phyloP scores from a whole-genome alignment of 2,797 vertebrate species.

The Sitta carolinensis region DNA sequence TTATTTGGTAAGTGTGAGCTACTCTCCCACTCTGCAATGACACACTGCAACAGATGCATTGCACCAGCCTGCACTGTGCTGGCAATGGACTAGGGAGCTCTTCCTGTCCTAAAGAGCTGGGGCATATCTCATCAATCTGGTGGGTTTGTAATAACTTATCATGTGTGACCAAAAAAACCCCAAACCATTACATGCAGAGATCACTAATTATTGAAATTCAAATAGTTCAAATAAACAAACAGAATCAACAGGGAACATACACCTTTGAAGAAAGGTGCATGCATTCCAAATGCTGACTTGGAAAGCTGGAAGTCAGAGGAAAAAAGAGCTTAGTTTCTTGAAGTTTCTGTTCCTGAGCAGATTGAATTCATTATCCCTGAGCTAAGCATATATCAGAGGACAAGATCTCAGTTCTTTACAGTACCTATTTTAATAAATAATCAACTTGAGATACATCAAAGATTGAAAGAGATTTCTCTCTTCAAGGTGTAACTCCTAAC shows the following conservation, averaged over 20 bases:
- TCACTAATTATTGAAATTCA: not conserved
- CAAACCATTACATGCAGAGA: not conserved
- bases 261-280: not conserved
- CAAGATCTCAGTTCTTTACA: not conserved
- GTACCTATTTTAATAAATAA: not conserved
- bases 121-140: not conserved
- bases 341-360: not conserved
- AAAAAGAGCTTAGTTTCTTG: not conserved
- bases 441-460: not conserved
- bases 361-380: not conserved
- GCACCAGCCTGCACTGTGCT: not conserved
- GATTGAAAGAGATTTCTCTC: not conserved
- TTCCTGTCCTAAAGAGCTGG: not conserved
- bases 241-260: not conserved
- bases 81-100: not conserved
- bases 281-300: not conserved
- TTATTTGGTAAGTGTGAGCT: not conserved
- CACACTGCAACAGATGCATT: not conserved
- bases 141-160: not conserved
- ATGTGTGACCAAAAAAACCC: fast-evolving
- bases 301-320: not conserved
- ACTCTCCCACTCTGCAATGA: not conserved
- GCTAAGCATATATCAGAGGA: not conserved
- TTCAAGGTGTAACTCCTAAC: not conserved
- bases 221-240: not conserved